These are phyloP conservation scores for Rhagium mordax DNA, from an alignment of 2,888 invertebrate genomes.

Conservation along the genomic window DNA sequence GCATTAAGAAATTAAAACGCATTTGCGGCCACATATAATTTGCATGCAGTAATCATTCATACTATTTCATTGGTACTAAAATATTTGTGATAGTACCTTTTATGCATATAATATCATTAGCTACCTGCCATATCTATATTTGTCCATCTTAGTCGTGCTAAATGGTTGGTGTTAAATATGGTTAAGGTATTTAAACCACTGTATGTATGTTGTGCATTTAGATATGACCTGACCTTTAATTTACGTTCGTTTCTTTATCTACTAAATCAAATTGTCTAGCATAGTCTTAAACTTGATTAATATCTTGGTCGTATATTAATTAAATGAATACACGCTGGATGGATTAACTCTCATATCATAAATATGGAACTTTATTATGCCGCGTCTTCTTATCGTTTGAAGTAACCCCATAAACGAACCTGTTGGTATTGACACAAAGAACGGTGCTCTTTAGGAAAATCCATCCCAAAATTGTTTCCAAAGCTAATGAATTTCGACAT, in stretches of 20 bases:
- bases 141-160: conserved; percentile 22
- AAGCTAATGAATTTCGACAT: too few relatives aligned
- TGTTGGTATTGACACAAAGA: too few relatives aligned
- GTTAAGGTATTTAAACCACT: conserved; percentile 20
- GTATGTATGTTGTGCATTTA: conserved; percentile 12
- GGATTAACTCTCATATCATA: too few relatives aligned
- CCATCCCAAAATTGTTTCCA: too few relatives aligned
- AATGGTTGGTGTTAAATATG: conserved; percentile 27
- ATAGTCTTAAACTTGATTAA: neutral
- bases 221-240: conserved; percentile 4
- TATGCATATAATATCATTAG: conserved; percentile 26
- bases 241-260: neutral
- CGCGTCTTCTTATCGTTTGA: too few relatives aligned
- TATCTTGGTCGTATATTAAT: neutral
- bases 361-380: too few relatives aligned
- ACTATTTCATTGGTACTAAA: conserved; percentile 23
- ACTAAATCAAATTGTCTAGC: conserved; percentile 1
- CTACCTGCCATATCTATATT: conserved; percentile 32
- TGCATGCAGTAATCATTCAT: neutral
- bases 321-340: too few relatives aligned
- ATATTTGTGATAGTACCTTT: conserved; percentile 31
- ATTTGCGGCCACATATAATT: neutral
- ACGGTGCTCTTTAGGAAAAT: too few relatives aligned
- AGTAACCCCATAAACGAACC: too few relatives aligned
- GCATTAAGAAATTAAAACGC: neutral